Evolutionary conservation across 37 sponge, comb jelly and placozoan species (phyloP).

Genomic region (Diacarnus erythraeanus): DNA sequence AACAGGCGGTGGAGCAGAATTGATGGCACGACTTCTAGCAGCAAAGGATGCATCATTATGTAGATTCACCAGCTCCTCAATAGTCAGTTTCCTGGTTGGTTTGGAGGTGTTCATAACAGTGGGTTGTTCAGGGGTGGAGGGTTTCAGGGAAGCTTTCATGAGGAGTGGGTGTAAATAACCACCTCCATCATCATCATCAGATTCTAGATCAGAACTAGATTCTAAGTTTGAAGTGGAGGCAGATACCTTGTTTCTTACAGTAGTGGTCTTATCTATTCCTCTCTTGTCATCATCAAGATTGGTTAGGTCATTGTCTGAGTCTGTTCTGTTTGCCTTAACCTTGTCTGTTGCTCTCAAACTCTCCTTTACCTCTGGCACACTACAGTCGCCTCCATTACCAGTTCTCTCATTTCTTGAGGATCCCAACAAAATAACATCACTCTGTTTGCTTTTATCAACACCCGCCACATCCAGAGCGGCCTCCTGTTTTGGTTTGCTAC

Average conservation of each 20-base stretch:
- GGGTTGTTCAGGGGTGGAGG: background rate
- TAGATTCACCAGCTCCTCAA: background rate
- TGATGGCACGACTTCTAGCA: background rate
- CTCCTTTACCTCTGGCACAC: too few relatives aligned
- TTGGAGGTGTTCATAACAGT: background rate
- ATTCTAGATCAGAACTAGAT: constrained; percentile 15
- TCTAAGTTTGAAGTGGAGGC: too few relatives aligned
- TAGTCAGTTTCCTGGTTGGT: background rate
- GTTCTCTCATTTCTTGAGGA: too few relatives aligned
- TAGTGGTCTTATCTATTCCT: background rate
- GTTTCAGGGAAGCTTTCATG: background rate
- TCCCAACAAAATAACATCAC: too few relatives aligned
- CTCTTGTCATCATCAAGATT: background rate
- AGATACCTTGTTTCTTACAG: background rate
- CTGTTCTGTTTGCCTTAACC: background rate
- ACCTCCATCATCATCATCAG: constrained; percentile 69
- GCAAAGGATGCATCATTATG: background rate
- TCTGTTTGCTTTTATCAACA: too few relatives aligned
- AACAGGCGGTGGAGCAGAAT: constrained; percentile 3
- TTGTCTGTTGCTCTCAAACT: too few relatives aligned
- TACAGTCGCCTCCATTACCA: too few relatives aligned
- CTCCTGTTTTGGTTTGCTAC: background rate
- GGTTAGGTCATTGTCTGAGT: background rate
- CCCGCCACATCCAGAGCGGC: background rate
- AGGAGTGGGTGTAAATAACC: constrained; percentile 80